Evolutionary conservation across 2,888 invertebrate genomes (phyloP).

Genomic region (Ormyrus labotus): DNA sequence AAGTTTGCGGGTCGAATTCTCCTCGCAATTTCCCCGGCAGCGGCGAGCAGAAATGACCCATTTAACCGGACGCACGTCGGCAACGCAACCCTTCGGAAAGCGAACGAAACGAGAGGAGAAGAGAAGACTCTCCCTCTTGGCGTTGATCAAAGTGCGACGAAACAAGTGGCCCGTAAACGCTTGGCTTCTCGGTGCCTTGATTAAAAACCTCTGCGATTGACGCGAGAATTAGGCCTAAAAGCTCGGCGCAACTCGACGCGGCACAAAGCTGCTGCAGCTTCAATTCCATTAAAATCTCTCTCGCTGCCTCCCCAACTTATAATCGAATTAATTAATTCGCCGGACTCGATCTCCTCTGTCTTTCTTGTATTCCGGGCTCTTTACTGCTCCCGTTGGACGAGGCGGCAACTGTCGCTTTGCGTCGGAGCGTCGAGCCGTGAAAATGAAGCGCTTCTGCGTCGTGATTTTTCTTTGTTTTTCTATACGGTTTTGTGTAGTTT

Average conservation of each 20-base stretch:
- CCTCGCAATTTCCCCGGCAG: not conserved
- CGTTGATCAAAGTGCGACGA: slow-evolving; percentile 6
- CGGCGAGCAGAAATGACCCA: slow-evolving; percentile 14
- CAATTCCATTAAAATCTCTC: slow-evolving; percentile 21
- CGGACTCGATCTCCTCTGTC: not conserved
- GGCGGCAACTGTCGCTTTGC: slow-evolving; percentile 23
- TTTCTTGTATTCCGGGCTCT: not conserved
- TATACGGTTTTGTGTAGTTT: not conserved
- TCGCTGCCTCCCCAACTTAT: slow-evolving; percentile 2
- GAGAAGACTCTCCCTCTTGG: not conserved
- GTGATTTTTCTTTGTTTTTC: not conserved
- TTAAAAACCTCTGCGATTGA: slow-evolving; percentile 25
- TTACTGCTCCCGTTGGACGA: not conserved
- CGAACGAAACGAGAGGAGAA: not conserved
- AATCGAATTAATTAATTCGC: slow-evolving; percentile 48
- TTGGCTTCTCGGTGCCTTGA: slow-evolving; percentile 6
- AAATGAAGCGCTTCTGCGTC: slow-evolving; percentile 8
- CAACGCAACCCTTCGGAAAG: not conserved
- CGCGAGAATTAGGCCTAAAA: not conserved
- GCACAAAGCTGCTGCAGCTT: not conserved
- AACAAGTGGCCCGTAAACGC: not conserved
- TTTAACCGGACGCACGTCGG: not conserved
- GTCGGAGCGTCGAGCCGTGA: slow-evolving; percentile 32
- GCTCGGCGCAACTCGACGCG: not conserved
- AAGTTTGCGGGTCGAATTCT: not conserved